Conservation (phyloP, 2,113 vertebrate genomes). For the Pollimyrus isidori region DNA sequence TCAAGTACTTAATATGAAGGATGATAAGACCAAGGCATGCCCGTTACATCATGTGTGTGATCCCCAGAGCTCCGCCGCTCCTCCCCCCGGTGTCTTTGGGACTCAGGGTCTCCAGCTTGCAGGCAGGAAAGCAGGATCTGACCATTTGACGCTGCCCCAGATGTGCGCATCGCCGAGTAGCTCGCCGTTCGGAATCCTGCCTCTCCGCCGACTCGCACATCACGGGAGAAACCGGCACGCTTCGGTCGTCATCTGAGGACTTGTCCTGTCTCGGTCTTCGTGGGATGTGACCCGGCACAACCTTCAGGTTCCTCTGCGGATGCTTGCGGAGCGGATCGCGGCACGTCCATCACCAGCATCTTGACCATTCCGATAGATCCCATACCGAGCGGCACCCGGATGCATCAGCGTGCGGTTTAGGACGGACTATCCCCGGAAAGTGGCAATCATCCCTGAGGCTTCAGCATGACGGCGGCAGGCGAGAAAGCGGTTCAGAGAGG, state of each 20-base stretch:
- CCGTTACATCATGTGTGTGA: background rate
- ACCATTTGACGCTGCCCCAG: background rate
- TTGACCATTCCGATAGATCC: background rate
- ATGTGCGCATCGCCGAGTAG: background rate
- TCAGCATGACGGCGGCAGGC: background rate
- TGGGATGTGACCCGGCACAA: background rate
- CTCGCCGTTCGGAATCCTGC: background rate
- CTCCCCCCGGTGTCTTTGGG: background rate
- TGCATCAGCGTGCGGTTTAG: background rate
- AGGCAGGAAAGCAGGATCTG: background rate
- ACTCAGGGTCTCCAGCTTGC: background rate
- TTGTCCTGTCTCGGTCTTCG: background rate
- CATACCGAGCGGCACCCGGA: background rate
- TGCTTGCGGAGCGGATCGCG: background rate
- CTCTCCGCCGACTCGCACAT: background rate
- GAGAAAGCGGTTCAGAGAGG: background rate
- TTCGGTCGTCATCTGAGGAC: background rate
- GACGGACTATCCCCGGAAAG: background rate
- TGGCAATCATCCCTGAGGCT: background rate
- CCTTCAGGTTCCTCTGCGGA: constrained; percentile 2
- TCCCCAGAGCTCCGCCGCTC: background rate
- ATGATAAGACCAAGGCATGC: background rate
- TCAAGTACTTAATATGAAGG: background rate
- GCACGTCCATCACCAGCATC: background rate
- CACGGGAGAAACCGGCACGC: background rate